These are phyloP conservation scores for Psilanteris sp. DNA, from an alignment of 1,140 invertebrate species.

Conservation along the genomic window DNA sequence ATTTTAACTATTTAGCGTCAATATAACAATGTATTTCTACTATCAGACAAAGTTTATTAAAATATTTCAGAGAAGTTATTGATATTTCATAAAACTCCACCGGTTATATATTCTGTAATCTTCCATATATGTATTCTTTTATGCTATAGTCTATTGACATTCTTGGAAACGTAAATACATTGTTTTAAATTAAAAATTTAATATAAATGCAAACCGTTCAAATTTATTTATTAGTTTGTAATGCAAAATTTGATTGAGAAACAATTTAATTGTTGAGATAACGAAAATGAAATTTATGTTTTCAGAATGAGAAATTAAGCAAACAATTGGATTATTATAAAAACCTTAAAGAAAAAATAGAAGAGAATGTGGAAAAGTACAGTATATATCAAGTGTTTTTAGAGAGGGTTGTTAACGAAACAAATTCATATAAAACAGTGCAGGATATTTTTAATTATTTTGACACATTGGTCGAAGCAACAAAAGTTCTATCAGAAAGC, in stretches of 20 bases:
- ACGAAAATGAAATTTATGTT: background rate
- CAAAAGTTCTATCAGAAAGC: slow-evolving; percentile 65
- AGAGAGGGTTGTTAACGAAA: slow-evolving; percentile 79
- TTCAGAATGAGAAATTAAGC: slow-evolving; percentile 66
- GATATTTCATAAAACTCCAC: too few species aligned
- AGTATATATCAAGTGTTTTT: slow-evolving; percentile 82
- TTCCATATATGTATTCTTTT: too few species aligned
- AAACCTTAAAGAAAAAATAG: slow-evolving; percentile 79
- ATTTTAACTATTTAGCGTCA: too few species aligned
- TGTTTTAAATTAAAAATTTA: too few species aligned
- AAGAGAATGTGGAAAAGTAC: slow-evolving; percentile 79
- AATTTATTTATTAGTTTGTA: background rate
- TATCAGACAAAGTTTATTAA: too few species aligned
- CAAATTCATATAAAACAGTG: slow-evolving; percentile 80
- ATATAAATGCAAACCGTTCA: background rate
- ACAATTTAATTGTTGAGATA: too few species aligned
- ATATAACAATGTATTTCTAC: too few species aligned
- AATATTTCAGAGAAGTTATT: too few species aligned
- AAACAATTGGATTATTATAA: slow-evolving; percentile 77
- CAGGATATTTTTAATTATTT: slow-evolving; percentile 82
- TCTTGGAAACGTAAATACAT: too few species aligned
- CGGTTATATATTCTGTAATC: too few species aligned
- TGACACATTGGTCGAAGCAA: slow-evolving; percentile 78
- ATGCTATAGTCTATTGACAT: too few species aligned
- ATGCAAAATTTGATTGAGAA: too few species aligned